phyloP scores from a whole-genome alignment of 2,113 vertebrate species.

The Dipodomys merriami region DNA sequence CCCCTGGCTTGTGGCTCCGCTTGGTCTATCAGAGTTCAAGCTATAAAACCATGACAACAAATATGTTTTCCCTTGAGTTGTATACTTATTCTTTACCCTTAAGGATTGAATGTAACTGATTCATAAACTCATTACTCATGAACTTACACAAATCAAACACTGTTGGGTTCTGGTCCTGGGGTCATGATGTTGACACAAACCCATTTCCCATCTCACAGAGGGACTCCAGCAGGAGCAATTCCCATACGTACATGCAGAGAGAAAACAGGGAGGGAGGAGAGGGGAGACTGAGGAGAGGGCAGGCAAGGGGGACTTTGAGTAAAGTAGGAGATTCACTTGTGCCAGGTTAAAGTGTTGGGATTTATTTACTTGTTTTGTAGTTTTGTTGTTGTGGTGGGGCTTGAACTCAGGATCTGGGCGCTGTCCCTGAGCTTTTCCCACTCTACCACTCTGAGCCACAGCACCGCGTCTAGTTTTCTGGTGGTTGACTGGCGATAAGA shows the following conservation, averaged over 20 bases:
- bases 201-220: background rate
- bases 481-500: no score
- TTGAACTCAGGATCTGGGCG: no score
- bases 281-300: accelerated
- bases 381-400: no score
- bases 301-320: background rate
- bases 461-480: no score
- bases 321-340: background rate
- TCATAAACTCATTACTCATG: background rate
- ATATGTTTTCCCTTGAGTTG: no score
- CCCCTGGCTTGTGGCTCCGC: background rate
- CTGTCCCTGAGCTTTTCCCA: no score
- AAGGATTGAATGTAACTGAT: background rate
- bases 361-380: background rate
- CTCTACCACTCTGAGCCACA: no score
- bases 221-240: background rate
- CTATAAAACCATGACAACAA: background rate
- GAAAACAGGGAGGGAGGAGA: background rate
- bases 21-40: background rate
- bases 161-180: background rate
- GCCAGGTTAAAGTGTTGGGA: accelerated
- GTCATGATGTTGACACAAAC: background rate
- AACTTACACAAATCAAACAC: background rate
- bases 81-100: no score
- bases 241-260: background rate